A percentile compares a stretch with the other conserved stretches of the same genome.
Evolutionary conservation across 2,797 vertebrate species (phyloP).

Genomic region (Siniperca undulata): DNA sequence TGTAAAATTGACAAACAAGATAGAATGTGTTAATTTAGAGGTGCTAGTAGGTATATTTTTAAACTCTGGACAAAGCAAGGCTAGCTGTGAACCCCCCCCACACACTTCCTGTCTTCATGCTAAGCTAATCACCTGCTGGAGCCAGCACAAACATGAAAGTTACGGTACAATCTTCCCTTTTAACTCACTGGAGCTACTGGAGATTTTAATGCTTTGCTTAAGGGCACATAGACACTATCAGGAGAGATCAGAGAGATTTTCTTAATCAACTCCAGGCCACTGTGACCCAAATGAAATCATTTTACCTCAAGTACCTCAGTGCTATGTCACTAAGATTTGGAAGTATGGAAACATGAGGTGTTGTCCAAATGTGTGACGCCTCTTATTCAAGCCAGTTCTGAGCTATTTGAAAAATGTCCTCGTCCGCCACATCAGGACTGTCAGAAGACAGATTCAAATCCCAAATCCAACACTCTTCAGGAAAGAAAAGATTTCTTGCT

Average conservation of each 20-base stretch:
- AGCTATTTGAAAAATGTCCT: slow-evolving; percentile 4
- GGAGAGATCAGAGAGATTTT: neutral
- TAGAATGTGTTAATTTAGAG: neutral
- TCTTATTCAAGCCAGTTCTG: neutral
- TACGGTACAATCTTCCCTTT: neutral
- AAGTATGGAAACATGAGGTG: neutral
- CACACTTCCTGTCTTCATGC: no score
- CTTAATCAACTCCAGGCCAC: neutral
- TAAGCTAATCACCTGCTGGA: neutral
- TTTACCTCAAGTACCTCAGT: neutral
- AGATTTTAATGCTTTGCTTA: neutral
- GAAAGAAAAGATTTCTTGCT: neutral
- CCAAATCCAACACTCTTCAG: neutral
- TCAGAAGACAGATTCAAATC: neutral
- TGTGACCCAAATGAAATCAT: neutral
- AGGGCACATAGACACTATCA: neutral
- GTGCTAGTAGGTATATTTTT: neutral
- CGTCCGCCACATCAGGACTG: neutral
- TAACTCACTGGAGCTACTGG: neutral
- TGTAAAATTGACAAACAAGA: neutral
- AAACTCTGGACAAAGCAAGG: neutral
- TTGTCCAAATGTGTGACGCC: neutral
- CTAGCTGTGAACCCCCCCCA: no score
- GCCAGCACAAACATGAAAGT: neutral
- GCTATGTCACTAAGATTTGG: neutral